These are phyloP conservation scores for Silurus glanis DNA, from an alignment of 2,113 vertebrate genomes.

Conservation along the genomic window DNA sequence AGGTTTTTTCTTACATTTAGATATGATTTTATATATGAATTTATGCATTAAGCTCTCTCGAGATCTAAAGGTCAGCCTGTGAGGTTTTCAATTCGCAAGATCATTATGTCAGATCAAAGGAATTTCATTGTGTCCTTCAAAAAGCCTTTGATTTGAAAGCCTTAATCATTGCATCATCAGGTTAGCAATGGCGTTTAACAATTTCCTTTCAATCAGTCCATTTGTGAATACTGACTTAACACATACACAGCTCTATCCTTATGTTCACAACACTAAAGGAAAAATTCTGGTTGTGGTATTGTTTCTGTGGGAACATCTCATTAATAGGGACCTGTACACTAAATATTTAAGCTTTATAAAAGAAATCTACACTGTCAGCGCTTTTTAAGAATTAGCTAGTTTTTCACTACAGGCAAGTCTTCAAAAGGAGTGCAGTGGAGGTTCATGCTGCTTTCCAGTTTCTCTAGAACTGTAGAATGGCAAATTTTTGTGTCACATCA, in stretches of 20 bases:
- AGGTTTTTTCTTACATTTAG: too few relatives aligned
- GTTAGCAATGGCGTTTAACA: background rate
- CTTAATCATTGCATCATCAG: background rate
- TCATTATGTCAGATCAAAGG: background rate
- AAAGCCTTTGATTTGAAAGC: background rate
- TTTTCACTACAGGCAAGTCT: background rate
- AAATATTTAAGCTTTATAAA: background rate
- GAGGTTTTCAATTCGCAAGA: background rate
- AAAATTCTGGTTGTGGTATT: background rate
- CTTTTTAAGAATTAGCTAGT: background rate
- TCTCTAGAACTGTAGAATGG: too few relatives aligned
- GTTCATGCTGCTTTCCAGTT: too few relatives aligned
- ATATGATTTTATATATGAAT: background rate
- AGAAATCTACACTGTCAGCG: background rate
- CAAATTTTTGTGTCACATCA: too few relatives aligned
- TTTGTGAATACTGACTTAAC: background rate
- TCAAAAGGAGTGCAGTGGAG: background rate
- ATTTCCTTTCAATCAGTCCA: background rate
- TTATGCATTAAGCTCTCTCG: background rate
- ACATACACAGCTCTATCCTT: background rate
- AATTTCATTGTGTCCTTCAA: background rate
- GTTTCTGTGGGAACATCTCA: background rate
- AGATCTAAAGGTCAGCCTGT: background rate
- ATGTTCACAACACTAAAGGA: too few relatives aligned
- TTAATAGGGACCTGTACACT: too few relatives aligned